These are phyloP conservation scores for Zaprionus ghesquierei DNA, from an alignment of 1,140 invertebrate species.

Conservation along the genomic window DNA sequence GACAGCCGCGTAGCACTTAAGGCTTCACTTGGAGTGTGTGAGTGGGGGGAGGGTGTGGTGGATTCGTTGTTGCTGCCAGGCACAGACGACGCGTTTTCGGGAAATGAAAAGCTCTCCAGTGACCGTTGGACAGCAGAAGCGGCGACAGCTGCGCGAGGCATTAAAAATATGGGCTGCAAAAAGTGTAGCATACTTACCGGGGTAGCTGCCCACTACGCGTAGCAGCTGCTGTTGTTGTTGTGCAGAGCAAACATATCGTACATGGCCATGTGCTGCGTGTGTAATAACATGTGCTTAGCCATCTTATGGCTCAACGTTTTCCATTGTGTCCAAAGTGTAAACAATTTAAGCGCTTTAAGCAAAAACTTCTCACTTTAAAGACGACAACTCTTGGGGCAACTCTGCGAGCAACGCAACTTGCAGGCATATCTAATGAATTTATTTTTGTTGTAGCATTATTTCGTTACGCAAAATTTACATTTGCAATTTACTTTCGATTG, in stretches of 20 bases:
- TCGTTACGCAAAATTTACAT: conserved; percentile 17
- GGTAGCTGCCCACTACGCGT: background rate
- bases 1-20: conserved; percentile 24
- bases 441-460: background rate
- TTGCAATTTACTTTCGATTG: conserved; percentile 28
- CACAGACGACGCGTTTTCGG: conserved; percentile 15
- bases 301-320: background rate
- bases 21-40: background rate
- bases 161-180: conserved; percentile 49
- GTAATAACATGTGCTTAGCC: background rate
- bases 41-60: background rate
- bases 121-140: conserved; percentile 14
- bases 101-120: conserved; percentile 10
- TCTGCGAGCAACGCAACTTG: background rate
- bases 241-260: background rate
- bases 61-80: conserved; percentile 4
- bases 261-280: background rate
- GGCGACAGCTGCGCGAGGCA: conserved; percentile 29
- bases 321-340: background rate
- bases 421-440: background rate
- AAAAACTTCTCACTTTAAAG: background rate
- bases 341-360: background rate
- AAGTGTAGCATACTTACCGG: conserved; percentile 7
- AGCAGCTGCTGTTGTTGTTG: background rate
- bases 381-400: background rate